Conservation (phyloP, 2,888 invertebrate species). For the Acleris literana region DNA sequence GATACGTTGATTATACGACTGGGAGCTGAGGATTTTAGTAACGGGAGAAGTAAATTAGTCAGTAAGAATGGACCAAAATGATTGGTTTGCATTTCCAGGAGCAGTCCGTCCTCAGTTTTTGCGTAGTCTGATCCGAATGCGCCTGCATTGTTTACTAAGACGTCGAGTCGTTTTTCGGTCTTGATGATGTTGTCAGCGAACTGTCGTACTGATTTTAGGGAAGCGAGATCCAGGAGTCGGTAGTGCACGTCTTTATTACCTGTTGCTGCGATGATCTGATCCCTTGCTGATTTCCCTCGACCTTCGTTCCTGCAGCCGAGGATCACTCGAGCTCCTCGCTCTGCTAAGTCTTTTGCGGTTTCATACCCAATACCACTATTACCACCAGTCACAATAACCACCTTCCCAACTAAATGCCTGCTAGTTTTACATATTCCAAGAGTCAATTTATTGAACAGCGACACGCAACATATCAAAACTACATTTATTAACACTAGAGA, state of each 20-base stretch:
- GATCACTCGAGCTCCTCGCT: conserved; percentile 89
- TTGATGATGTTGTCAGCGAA: conserved; percentile 81
- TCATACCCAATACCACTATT: conserved; percentile 28
- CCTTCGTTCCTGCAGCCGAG: conserved; percentile 90
- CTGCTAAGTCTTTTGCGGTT: conserved; percentile 43
- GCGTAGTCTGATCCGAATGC: conserved; percentile 54
- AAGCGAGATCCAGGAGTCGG: conserved; percentile 67
- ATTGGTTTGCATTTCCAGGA: conserved; percentile 75
- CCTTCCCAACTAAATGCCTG: conserved; percentile 38
- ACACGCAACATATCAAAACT: conserved; percentile 2
- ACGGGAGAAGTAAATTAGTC: conserved; percentile 80
- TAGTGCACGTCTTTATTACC: conserved; percentile 45
- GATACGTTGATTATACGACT: conserved; percentile 78
- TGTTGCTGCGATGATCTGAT: conserved; percentile 32
- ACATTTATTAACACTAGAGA: conserved; percentile 5
- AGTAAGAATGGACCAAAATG: conserved; percentile 86
- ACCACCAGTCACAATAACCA: conserved; percentile 25
- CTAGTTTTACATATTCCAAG: conserved; percentile 40
- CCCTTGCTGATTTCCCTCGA: conserved; percentile 80
- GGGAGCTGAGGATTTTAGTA: conserved; percentile 49
- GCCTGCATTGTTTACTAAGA: conserved; percentile 83
- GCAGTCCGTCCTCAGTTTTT: conserved; percentile 81
- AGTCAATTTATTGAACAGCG: conserved; percentile 24
- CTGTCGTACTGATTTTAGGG: conserved; percentile 70
- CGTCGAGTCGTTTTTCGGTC: conserved; percentile 70